Evolutionary conservation across 2,113 vertebrate species (phyloP).

Genomic region (Numida meleagris): DNA sequence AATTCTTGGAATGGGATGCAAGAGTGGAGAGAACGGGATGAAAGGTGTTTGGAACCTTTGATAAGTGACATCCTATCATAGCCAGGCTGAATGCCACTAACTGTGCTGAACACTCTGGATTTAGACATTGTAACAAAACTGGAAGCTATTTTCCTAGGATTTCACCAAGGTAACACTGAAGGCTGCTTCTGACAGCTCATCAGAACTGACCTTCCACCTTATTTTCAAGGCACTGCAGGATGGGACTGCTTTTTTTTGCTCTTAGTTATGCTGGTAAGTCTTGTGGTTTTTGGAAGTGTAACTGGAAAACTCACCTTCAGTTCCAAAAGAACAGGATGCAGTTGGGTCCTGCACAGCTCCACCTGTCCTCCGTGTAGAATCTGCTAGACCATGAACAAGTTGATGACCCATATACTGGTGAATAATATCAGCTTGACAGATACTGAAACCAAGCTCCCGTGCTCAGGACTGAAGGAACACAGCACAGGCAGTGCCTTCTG

Average conservation of each 20-base stretch:
- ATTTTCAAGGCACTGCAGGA: rapidly evolving
- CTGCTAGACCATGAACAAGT: too few species aligned
- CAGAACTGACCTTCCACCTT: background rate
- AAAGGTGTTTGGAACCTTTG: background rate
- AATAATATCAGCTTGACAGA: background rate
- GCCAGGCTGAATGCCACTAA: background rate
- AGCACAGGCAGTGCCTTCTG: rapidly evolving
- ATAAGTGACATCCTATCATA: background rate
- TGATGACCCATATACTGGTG: background rate
- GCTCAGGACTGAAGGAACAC: background rate
- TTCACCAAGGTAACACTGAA: background rate
- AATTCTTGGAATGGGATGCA: background rate
- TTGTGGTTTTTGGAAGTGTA: background rate
- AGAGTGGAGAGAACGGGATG: background rate
- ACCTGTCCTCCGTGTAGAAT: background rate
- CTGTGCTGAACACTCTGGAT: background rate
- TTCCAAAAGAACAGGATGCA: background rate
- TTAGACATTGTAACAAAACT: background rate
- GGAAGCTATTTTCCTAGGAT: background rate
- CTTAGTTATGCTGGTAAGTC: background rate
- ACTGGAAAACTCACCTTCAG: background rate
- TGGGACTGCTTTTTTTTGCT: background rate
- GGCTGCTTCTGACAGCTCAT: background rate
- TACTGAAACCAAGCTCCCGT: background rate
- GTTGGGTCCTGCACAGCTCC: background rate